These are phyloP conservation scores for Elmis aenea DNA, from an alignment of 2,888 invertebrate genomes.

Conservation along the genomic window DNA sequence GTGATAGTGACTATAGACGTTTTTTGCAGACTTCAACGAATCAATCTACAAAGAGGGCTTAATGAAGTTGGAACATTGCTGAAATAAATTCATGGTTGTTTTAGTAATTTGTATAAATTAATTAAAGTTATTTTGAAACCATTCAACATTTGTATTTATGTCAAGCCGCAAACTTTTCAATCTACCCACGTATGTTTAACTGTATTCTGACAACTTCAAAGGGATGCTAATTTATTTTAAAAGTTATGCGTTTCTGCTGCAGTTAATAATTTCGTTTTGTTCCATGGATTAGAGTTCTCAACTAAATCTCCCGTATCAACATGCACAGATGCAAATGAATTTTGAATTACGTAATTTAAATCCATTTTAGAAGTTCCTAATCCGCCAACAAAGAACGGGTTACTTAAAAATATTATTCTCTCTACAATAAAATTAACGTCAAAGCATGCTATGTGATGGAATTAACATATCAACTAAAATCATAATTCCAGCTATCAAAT, in stretches of 20 bases:
- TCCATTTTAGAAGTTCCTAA: slow-evolving; percentile 8
- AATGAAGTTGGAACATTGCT: too few species aligned
- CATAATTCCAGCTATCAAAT: slow-evolving; percentile 15
- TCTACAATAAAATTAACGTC: slow-evolving; percentile 8
- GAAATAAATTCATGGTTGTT: too few species aligned
- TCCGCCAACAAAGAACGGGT: slow-evolving; percentile 4
- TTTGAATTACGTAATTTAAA: slow-evolving; percentile 6
- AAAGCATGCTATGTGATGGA: too few species aligned
- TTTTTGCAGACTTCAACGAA: too few species aligned
- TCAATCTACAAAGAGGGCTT: too few species aligned
- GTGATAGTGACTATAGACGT: too few species aligned
- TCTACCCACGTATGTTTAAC: too few species aligned
- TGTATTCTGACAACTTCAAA: slow-evolving; percentile 24
- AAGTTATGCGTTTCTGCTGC: slow-evolving; percentile 14
- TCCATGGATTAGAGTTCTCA: slow-evolving; percentile 5
- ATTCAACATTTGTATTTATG: too few species aligned
- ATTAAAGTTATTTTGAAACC: too few species aligned
- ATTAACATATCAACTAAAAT: slow-evolving; percentile 18
- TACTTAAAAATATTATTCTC: slow-evolving; percentile 7
- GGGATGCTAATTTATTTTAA: slow-evolving; percentile 33
- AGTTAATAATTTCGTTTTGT: too few species aligned
- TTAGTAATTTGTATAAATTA: too few species aligned
- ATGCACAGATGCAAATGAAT: slow-evolving; percentile 1
- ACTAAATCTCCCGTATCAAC: slow-evolving; percentile 3
- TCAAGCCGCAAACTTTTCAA: too few species aligned